Percentiles rank a stretch among this genome's conserved stretches.
Conservation (phyloP, 1,140 invertebrate genomes). For the Trachymyrmex septentrionalis region DNA sequence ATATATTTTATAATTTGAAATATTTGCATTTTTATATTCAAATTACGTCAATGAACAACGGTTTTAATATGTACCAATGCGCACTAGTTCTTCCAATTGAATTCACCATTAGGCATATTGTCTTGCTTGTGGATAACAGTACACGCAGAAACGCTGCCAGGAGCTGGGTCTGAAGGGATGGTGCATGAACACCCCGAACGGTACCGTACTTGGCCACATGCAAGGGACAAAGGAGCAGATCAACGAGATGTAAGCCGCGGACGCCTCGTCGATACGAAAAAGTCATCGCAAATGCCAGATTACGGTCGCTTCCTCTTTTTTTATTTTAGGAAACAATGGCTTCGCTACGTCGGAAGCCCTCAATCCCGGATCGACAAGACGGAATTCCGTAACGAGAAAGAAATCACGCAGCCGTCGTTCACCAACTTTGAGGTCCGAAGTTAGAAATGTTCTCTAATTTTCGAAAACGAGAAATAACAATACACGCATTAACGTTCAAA, state of each 20-base stretch:
- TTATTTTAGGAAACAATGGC: slow-evolving; percentile 90
- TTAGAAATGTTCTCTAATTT: slow-evolving; percentile 23
- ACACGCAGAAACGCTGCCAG: slow-evolving; percentile 90
- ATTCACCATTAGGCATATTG: background rate
- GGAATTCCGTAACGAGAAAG: slow-evolving; percentile 89
- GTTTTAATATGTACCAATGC: too few species aligned
- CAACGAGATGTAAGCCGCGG: slow-evolving; percentile 89
- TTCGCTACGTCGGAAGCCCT: slow-evolving; percentile 90
- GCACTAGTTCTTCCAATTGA: too few species aligned
- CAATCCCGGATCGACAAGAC: slow-evolving; percentile 89
- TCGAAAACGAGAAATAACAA: background rate
- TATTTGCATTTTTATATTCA: too few species aligned
- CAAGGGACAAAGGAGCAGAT: slow-evolving; percentile 90
- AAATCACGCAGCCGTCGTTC: slow-evolving; percentile 80
- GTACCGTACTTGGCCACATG: slow-evolving; percentile 91
- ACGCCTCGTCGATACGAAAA: background rate
- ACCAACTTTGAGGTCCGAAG: slow-evolving; percentile 75
- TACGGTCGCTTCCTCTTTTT: slow-evolving; percentile 6
- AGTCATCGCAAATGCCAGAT: background rate
- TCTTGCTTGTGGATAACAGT: slow-evolving; percentile 83
- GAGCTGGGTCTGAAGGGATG: slow-evolving; percentile 90
- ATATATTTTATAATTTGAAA: too few species aligned
- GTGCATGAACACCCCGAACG: slow-evolving; percentile 91
- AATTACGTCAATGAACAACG: too few species aligned
- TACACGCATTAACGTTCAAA: background rate